These are phyloP conservation scores for Bombyx huttoni DNA, from an alignment of 2,888 invertebrate species.

Conservation along the genomic window DNA sequence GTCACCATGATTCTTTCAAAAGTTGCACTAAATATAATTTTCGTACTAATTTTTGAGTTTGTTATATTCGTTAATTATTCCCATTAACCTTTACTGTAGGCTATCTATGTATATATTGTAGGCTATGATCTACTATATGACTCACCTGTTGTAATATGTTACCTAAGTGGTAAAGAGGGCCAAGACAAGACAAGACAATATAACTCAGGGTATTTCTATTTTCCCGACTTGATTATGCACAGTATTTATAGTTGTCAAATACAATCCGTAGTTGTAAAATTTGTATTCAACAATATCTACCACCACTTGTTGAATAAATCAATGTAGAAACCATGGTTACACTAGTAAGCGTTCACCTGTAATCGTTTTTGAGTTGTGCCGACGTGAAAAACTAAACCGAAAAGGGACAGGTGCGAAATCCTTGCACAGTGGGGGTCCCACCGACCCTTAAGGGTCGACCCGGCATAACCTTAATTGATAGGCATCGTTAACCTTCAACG, in stretches of 20 bases:
- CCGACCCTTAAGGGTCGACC: conserved; percentile 40
- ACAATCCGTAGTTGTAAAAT: too few species aligned
- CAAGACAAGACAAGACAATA: too few species aligned
- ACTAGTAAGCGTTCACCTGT: conserved; percentile 48
- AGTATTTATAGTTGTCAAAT: too few species aligned
- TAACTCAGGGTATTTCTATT: too few species aligned
- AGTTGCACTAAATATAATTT: neutral
- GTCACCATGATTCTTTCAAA: conserved; percentile 14
- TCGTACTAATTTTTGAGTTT: neutral
- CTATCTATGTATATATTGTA: too few species aligned
- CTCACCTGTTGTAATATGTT: too few species aligned
- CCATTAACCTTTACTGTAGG: too few species aligned
- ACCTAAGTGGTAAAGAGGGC: too few species aligned
- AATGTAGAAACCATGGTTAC: conserved; percentile 16
- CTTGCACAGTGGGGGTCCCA: conserved; percentile 55
- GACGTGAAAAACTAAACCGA: conserved; percentile 50
- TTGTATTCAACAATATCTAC: too few species aligned
- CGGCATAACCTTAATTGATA: conserved; percentile 71
- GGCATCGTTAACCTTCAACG: conserved; percentile 70
- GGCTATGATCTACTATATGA: too few species aligned
- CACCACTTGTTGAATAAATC: too few species aligned
- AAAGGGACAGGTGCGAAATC: conserved; percentile 63
- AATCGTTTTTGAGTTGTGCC: conserved; percentile 44
- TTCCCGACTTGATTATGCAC: too few species aligned
- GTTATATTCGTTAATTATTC: neutral